Percentiles rank a stretch among this genome's conserved stretches.
Evolutionary conservation across 2,888 invertebrate species (phyloP).

Genomic region (Deroplatys truncata): DNA sequence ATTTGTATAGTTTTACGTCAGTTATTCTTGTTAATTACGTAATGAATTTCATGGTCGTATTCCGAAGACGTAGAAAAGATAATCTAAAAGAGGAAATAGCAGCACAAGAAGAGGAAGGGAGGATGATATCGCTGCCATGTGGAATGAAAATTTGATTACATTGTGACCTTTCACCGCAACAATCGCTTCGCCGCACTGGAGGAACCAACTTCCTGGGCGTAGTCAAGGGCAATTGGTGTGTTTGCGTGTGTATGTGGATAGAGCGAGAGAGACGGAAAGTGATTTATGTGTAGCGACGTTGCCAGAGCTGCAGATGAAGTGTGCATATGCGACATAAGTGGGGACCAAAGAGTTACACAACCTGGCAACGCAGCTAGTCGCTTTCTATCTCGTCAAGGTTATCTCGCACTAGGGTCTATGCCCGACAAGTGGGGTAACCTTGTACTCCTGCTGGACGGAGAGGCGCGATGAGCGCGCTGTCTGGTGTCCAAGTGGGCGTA

Average conservation of each 20-base stretch:
- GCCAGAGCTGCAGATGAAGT: background rate
- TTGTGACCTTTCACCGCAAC: background rate
- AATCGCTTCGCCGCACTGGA: background rate
- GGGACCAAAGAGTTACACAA: background rate
- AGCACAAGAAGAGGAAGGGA: background rate
- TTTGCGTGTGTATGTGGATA: conserved; percentile 7
- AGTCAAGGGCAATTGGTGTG: conserved; percentile 22
- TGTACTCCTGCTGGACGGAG: background rate
- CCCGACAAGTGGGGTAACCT: conserved; percentile 27
- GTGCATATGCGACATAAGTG: background rate
- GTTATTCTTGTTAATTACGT: no score
- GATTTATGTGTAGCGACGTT: conserved; percentile 2
- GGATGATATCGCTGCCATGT: background rate
- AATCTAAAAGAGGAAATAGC: no score
- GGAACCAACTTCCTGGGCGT: conserved; percentile 25
- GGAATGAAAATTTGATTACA: background rate
- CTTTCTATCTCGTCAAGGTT: conserved; percentile 24
- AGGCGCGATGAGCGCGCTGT: background rate
- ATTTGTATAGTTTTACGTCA: no score
- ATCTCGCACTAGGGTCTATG: conserved; percentile 25
- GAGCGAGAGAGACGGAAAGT: background rate
- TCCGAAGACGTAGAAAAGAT: no score
- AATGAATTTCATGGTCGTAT: no score
- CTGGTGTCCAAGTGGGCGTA: background rate
- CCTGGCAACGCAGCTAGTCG: conserved; percentile 1